phyloP scores from a whole-genome alignment of 2,113 vertebrate species.

The Scophthalmus maximus region DNA sequence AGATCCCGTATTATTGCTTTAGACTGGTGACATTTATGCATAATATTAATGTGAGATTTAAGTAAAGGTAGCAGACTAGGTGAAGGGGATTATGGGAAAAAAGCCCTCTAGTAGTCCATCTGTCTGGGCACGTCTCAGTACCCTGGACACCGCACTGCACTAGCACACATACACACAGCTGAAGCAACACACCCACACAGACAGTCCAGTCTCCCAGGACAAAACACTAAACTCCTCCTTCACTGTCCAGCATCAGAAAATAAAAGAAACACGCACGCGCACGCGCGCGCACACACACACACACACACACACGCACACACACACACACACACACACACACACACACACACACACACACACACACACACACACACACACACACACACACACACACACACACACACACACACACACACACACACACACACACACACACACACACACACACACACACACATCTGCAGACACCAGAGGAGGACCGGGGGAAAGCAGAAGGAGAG shows the following conservation, averaged over 20 bases:
- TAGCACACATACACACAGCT: conserved; percentile 23
- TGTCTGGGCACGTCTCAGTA: conserved; percentile 54
- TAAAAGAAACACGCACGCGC: not conserved
- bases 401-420: not conserved
- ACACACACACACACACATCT: not conserved
- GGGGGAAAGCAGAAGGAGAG: not conserved
- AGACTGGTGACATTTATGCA: not conserved
- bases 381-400: not conserved
- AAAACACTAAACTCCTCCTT: conserved; percentile 28
- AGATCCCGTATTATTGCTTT: not conserved
- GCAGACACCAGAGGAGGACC: not conserved
- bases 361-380: not conserved
- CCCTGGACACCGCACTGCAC: conserved; percentile 44
- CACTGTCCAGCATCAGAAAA: not conserved
- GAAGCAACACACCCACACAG: conserved; percentile 23
- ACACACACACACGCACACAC: not conserved
- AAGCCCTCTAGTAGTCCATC: conserved; percentile 61
- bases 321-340: not conserved
- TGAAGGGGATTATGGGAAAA: conserved; percentile 48
- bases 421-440: not conserved
- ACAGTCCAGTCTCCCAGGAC: conserved; percentile 21
- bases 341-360: not conserved
- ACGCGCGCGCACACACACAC: not conserved
- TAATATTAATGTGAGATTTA: conserved; percentile 1
- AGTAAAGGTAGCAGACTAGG: conserved; percentile 31